phyloP scores from a whole-genome alignment of 1,140 invertebrate genomes.

The Temnothorax curvispinosus region DNA sequence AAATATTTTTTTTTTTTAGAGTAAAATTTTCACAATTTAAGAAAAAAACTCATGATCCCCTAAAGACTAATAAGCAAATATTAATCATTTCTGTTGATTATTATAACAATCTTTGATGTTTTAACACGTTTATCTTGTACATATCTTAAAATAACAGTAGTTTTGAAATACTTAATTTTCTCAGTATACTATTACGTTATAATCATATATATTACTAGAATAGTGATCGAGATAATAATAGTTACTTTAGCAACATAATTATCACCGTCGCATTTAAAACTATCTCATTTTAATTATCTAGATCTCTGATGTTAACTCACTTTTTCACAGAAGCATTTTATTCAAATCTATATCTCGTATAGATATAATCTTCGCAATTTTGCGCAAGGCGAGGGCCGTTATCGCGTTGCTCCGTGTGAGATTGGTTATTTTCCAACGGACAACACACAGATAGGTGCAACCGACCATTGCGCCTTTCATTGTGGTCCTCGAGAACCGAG shows the following conservation, averaged over 20 bases:
- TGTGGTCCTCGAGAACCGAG: not conserved
- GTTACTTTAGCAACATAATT: not conserved
- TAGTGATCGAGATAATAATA: not conserved
- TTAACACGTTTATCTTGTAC: not conserved
- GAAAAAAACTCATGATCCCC: no score
- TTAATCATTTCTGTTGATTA: not conserved
- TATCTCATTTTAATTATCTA: not conserved
- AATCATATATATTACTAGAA: not conserved
- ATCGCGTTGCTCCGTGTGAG: constrained; percentile 10
- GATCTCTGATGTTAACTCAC: not conserved
- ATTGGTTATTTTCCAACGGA: constrained; percentile 35
- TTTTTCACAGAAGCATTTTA: not conserved
- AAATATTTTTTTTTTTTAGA: no score
- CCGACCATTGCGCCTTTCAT: constrained; percentile 8
- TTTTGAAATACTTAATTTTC: not conserved
- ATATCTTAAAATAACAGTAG: not conserved
- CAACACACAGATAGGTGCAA: not conserved
- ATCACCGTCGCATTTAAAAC: not conserved
- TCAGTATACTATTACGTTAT: not conserved
- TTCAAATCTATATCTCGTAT: not conserved
- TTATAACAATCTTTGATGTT: not conserved
- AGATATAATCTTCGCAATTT: not conserved
- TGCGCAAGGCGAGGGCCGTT: not conserved
- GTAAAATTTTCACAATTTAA: no score
- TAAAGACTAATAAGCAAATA: no score